Base-by-base conservation (phyloP, 1,140 invertebrate genomes). In the Drosophila chauvacae region DNA sequence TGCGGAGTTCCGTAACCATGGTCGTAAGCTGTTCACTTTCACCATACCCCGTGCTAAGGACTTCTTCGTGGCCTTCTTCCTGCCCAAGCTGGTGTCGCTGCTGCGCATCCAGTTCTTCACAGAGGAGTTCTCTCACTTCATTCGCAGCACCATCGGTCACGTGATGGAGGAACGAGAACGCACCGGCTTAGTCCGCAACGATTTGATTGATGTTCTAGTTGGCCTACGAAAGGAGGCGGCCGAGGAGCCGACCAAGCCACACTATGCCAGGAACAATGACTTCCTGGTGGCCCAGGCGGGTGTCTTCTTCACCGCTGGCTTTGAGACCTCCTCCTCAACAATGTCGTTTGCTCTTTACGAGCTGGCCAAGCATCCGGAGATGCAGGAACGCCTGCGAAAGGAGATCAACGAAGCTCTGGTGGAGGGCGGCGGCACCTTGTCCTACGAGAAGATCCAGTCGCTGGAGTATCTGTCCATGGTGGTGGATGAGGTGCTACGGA, bases 251-350 rank as follows among this genome's bases (percentile, higher is more conserved):
- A n/a, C 57, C 4, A 74, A 85, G 16, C 65, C 81, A 0, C 78
- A 86, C 20, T 50, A 79, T 57, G 94, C 94, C 1, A 26, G 57
- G 0, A 59, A 69, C 7, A 60, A 63, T 28, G 93, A 95, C 68
- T 91, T 93, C 58, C 94, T 96, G 84, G 93, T 95, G 13, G 94
- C 95, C 5, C 95, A 96, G 88, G 95, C 94, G 0, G 95, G 95
- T 14, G 93, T 95, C 0, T 96, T 97, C 80, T 96, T 96, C 57
- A 92, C 95, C 2, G 96, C 96, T 45, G 96, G 96, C 7, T 96
- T 95, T 60, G 96, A 97, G 90, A 97, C 97, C 0, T 96, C 96
- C 0, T 95, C 96, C 1, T 95, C 95, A 7, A 93, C 95, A 2
- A 94, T 97, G 60, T 92, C 94, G 0, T 96, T 95, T 80, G 93